Conservation (phyloP, 2,113 vertebrate genomes). For the Erythrocebus patas region DNA sequence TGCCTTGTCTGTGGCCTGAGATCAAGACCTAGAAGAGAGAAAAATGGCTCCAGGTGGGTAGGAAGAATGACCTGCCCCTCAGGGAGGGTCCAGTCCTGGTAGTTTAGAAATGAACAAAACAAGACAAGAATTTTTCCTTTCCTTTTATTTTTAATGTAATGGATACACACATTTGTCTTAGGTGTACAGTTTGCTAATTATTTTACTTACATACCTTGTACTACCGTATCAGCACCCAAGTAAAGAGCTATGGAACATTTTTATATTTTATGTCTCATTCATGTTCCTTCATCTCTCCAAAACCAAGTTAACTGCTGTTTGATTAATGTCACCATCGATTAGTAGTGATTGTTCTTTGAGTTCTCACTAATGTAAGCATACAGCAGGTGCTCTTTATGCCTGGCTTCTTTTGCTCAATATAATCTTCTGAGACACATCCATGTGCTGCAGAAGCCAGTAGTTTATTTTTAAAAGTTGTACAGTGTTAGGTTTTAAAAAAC, state of each 20-base stretch:
- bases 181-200: not conserved
- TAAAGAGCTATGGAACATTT: not conserved
- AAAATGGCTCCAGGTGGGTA: fast-evolving
- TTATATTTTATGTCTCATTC: not conserved
- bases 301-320: not conserved
- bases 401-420: not conserved
- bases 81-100: not conserved
- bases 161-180: not conserved
- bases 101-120: not conserved
- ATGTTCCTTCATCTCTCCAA: not conserved
- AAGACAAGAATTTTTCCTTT: not conserved
- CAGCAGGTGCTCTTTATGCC: not conserved
- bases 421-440: not conserved
- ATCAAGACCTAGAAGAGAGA: not conserved
- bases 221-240: too few species aligned
- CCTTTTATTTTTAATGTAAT: not conserved
- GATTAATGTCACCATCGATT: fast-evolving
- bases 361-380: not conserved
- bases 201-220: not conserved
- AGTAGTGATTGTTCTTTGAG: not conserved
- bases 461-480: not conserved
- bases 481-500: not conserved
- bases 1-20: not conserved
- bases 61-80: not conserved
- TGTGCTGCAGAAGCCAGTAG: fast-evolving